phyloP scores from a whole-genome alignment of 2,113 vertebrate genomes.

The Nettapus auritus region DNA sequence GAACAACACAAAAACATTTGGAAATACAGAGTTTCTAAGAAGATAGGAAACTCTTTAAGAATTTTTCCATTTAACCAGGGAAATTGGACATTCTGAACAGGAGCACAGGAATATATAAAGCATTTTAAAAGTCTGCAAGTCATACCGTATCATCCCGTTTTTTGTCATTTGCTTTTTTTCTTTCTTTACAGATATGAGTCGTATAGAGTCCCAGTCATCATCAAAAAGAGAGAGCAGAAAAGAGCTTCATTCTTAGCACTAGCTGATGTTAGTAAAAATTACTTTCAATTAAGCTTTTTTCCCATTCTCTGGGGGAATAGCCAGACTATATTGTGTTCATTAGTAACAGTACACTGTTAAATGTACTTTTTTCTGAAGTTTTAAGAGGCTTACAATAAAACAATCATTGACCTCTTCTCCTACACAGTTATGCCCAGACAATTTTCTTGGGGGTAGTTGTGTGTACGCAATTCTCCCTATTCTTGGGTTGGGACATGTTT shows the following conservation, averaged over 20 bases:
- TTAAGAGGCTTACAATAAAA: constrained; percentile 25
- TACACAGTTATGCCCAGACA: background rate
- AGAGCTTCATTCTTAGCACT: background rate
- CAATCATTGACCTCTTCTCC: background rate
- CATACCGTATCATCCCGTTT: background rate
- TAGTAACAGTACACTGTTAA: background rate
- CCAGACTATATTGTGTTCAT: background rate
- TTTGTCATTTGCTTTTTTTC: background rate
- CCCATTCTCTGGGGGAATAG: background rate
- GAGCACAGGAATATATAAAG: background rate
- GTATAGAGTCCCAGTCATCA: background rate
- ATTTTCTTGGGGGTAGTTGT: background rate
- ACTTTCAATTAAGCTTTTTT: background rate
- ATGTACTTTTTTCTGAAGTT: background rate
- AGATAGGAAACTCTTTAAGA: background rate
- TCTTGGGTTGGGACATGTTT: background rate
- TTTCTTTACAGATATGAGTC: constrained; percentile 15
- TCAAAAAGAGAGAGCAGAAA: background rate
- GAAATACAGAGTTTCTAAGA: background rate
- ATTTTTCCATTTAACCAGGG: background rate
- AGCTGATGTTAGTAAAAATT: background rate
- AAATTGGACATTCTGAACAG: background rate
- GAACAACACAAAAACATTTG: background rate
- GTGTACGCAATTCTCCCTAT: background rate
- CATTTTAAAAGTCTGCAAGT: background rate